phyloP scores from a whole-genome alignment of 2,888 invertebrate genomes.

The Lasioglossum pauxillum region DNA sequence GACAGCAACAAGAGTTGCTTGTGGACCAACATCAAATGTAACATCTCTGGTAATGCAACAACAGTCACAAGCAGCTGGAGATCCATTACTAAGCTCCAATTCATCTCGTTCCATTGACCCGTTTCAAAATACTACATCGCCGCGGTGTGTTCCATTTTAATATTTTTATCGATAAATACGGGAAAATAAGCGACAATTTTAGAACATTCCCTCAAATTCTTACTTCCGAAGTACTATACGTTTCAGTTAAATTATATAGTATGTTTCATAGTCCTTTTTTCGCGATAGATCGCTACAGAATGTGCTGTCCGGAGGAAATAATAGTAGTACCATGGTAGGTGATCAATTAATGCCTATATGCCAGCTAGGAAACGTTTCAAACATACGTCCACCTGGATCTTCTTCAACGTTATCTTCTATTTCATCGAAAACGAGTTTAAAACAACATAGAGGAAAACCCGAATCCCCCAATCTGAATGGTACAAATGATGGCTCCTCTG shows the following conservation, averaged over 20 bases:
- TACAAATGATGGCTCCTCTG: slow-evolving; percentile 67
- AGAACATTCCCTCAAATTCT: background rate
- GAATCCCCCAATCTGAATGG: slow-evolving; percentile 54
- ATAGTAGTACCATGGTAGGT: slow-evolving; percentile 42
- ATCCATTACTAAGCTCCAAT: slow-evolving; percentile 67
- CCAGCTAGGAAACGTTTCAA: slow-evolving; percentile 73
- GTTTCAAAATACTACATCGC: slow-evolving; percentile 62
- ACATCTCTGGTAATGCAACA: slow-evolving; percentile 68
- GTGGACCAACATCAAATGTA: slow-evolving; percentile 68
- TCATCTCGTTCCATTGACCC: slow-evolving; percentile 67
- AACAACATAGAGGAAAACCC: slow-evolving; percentile 61
- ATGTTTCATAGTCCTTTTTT: slow-evolving; percentile 14
- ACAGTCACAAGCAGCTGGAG: slow-evolving; percentile 63
- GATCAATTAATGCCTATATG: slow-evolving; percentile 75
- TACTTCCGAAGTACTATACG: background rate
- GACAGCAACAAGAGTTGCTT: slow-evolving; percentile 84
- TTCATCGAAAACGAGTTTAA: slow-evolving; percentile 75
- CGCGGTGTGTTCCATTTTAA: slow-evolving; percentile 66
- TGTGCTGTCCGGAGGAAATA: slow-evolving; percentile 59
- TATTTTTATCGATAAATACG: background rate
- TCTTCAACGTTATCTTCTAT: slow-evolving; percentile 74
- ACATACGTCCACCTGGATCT: slow-evolving; percentile 73
- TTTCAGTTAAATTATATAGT: background rate
- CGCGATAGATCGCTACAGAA: slow-evolving; percentile 68
- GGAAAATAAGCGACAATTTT: background rate